Percentiles rank a stretch among this genome's conserved stretches.
Conservation (phyloP, 2,888 invertebrate genomes). For the Dynastes hyllus region DNA sequence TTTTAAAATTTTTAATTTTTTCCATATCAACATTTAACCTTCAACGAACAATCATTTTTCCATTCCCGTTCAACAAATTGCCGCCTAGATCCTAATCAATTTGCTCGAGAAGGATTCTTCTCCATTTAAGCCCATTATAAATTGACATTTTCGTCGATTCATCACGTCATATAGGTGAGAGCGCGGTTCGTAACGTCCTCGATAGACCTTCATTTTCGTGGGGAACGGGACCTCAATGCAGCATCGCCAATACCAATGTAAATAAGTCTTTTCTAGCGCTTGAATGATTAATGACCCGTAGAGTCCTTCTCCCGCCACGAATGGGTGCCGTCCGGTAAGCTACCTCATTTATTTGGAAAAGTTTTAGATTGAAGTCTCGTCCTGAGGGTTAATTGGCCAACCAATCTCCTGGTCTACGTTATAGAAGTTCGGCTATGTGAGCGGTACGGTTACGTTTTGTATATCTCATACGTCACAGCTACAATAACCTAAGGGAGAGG, state of each 20-base stretch:
- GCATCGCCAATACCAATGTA: background rate
- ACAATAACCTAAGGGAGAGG: background rate
- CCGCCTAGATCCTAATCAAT: conserved; percentile 2
- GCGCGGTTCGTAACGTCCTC: too few relatives aligned
- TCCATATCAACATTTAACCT: too few relatives aligned
- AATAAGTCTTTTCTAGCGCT: background rate
- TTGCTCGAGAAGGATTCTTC: background rate
- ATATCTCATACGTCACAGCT: background rate
- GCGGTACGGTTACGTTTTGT: background rate
- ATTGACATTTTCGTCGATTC: background rate
- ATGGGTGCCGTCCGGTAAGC: conserved; percentile 6
- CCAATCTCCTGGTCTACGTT: background rate
- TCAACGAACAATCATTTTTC: too few relatives aligned
- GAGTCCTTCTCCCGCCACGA: background rate
- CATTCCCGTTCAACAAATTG: too few relatives aligned
- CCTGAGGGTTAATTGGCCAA: conserved; percentile 26
- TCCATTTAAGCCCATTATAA: background rate
- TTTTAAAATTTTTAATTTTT: too few relatives aligned
- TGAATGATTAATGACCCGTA: conserved; percentile 8
- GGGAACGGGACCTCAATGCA: too few relatives aligned
- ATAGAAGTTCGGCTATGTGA: background rate
- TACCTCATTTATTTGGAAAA: conserved; percentile 36
- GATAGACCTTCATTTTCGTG: too few relatives aligned
- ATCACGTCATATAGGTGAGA: background rate
- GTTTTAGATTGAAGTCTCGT: conserved; percentile 32